These are phyloP conservation scores for Tenodera sinensis DNA, from an alignment of 2,888 invertebrate species.

Conservation along the genomic window DNA sequence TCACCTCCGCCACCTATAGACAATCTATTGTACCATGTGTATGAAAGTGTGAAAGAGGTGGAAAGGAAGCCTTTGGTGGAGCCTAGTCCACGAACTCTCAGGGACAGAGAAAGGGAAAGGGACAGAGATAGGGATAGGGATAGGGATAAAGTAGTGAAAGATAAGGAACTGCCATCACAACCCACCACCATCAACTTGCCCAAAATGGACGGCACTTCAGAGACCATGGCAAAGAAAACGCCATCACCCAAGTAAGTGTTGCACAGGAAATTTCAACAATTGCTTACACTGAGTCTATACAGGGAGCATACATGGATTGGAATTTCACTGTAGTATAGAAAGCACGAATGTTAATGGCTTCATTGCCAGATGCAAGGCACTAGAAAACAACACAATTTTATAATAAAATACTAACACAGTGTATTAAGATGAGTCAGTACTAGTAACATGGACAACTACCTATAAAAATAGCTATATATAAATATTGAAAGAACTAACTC, in stretches of 20 bases:
- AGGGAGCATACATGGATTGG: no score
- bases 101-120: slow-evolving; percentile 12
- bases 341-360: no score
- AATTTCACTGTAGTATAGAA: no score
- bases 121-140: slow-evolving; percentile 11
- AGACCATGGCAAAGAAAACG: slow-evolving; percentile 19
- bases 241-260: slow-evolving; percentile 30
- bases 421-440: no score
- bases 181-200: background rate
- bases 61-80: slow-evolving; percentile 17
- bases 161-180: slow-evolving; percentile 1
- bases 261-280: background rate
- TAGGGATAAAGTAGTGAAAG: slow-evolving; percentile 5
- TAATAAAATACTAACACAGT: no score
- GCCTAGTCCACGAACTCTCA: background rate
- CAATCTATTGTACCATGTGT: slow-evolving; percentile 77
- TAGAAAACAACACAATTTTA: no score
- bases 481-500: no score
- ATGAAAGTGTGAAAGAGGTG: slow-evolving; percentile 58
- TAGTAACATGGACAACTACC: no score
- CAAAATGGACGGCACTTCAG: background rate
- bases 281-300: background rate
- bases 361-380: no score
- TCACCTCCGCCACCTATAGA: slow-evolving; percentile 50
- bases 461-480: no score